A percentile compares a stretch with the other conserved stretches of the same genome.
Evolutionary conservation across 2,113 vertebrate genomes (phyloP).

Genomic region (Strix uralensis): DNA sequence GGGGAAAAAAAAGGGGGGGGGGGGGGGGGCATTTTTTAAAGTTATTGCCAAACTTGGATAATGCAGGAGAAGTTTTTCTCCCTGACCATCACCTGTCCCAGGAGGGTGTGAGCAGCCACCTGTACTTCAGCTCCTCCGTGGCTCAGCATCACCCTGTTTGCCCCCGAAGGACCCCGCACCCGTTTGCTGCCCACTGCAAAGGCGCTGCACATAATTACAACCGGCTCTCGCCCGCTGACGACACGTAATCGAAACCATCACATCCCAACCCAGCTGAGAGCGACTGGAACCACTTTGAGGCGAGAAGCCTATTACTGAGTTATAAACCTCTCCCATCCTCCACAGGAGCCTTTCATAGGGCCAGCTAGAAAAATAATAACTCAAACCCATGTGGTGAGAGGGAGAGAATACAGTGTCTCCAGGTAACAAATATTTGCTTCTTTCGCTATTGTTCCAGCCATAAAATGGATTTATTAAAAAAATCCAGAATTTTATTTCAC

Average conservation of each 20-base stretch:
- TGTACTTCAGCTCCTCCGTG: neutral
- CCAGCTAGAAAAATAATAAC: neutral
- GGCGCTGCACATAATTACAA: accelerated
- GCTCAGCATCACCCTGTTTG: neutral
- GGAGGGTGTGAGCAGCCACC: neutral
- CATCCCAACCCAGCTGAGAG: neutral
- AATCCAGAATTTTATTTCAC: constrained; percentile 8
- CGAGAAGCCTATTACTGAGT: neutral
- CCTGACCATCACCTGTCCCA: accelerated
- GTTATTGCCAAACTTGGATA: neutral
- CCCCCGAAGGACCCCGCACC: neutral
- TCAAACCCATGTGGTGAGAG: neutral
- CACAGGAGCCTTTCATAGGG: neutral
- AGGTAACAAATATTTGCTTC: neutral
- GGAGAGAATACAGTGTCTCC: neutral
- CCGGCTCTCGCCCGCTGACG: accelerated
- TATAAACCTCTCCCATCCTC: constrained; percentile 7
- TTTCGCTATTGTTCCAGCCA: neutral
- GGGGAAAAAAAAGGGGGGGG: too few species aligned
- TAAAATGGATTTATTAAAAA: neutral
- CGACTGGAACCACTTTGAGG: neutral
- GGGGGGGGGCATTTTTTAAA: neutral
- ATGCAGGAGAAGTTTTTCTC: neutral
- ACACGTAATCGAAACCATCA: neutral
- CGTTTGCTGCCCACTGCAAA: neutral